phyloP scores from a whole-genome alignment of 2,888 invertebrate species.

The Bugulina stolonifera region DNA sequence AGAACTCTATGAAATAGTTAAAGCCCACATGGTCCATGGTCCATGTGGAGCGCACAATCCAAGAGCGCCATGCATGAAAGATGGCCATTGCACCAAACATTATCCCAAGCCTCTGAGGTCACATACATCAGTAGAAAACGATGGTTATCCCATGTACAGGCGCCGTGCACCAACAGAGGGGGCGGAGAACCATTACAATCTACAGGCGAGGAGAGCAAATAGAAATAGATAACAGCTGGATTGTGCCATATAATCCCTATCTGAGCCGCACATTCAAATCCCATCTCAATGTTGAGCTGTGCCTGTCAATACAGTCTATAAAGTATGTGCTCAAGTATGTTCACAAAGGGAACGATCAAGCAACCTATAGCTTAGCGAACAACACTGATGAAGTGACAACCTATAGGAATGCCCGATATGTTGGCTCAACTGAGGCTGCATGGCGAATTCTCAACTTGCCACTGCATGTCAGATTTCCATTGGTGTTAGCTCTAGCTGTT shows the following conservation, averaged over 20 bases:
- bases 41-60: constrained; percentile 34
- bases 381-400: constrained; percentile 38
- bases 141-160: constrained; percentile 28
- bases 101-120: constrained; percentile 34
- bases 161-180: constrained; percentile 6
- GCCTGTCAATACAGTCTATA: constrained; percentile 33
- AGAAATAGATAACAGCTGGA: constrained; percentile 41
- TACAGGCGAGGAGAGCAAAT: constrained; percentile 2
- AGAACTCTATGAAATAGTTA: constrained; percentile 31
- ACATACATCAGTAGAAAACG: constrained; percentile 2
- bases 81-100: constrained; percentile 33
- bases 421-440: constrained; percentile 40
- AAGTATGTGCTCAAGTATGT: constrained; percentile 45
- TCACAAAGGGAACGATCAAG: constrained; percentile 37
- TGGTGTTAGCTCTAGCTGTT: background rate
- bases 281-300: constrained; percentile 51
- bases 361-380: constrained; percentile 28
- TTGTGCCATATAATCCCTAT: constrained; percentile 49
- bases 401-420: constrained; percentile 40
- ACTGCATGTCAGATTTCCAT: background rate
- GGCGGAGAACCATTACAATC: background rate
- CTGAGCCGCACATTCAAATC: constrained; percentile 40
- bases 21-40: constrained; percentile 34
- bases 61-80: constrained; percentile 32
- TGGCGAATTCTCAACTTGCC: background rate